A percentile compares a stretch with the other conserved stretches of the same genome.
phyloP scores from a whole-genome alignment of 35 echinoderm and acorn worm species.

The Lytechinus variegatus region DNA sequence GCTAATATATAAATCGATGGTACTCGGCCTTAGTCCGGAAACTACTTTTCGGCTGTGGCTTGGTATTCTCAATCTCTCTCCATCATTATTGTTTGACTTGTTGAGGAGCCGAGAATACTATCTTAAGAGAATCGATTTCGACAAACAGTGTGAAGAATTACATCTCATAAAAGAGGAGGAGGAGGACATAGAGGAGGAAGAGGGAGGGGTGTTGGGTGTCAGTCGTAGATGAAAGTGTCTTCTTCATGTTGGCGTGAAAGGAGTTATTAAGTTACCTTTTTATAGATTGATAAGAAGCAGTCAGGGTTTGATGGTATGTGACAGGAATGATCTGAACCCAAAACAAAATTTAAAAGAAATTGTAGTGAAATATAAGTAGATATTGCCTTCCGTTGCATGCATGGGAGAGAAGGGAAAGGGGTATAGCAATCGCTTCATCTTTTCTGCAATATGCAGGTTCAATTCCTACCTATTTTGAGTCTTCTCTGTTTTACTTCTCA shows the following conservation, averaged over 20 bases:
- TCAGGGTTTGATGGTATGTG: background rate
- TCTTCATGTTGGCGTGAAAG: background rate
- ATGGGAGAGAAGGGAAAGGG: background rate
- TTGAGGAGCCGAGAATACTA: slow-evolving; percentile 18
- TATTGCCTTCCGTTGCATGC: background rate
- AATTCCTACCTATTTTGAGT: background rate
- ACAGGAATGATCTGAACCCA: background rate
- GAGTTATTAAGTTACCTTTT: background rate
- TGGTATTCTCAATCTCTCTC: background rate
- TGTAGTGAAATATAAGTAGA: background rate
- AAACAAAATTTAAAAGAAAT: background rate
- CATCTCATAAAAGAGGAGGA: slow-evolving; percentile 12
- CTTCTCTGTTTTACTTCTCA: background rate
- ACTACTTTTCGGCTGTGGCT: background rate
- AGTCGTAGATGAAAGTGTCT: background rate
- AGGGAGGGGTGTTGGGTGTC: background rate
- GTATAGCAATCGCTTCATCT: background rate
- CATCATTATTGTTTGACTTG: slow-evolving; percentile 47
- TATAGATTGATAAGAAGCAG: background rate
- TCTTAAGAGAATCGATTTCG: background rate
- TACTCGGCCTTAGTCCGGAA: slow-evolving; percentile 30
- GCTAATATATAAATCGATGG: slow-evolving; percentile 33
- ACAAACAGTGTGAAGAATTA: background rate
- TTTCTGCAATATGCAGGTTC: background rate
- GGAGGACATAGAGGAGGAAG: background rate